Percentiles rank a stretch among this genome's conserved stretches.
Conservation (phyloP, 2,888 invertebrate species). For the Agrochola litura region DNA sequence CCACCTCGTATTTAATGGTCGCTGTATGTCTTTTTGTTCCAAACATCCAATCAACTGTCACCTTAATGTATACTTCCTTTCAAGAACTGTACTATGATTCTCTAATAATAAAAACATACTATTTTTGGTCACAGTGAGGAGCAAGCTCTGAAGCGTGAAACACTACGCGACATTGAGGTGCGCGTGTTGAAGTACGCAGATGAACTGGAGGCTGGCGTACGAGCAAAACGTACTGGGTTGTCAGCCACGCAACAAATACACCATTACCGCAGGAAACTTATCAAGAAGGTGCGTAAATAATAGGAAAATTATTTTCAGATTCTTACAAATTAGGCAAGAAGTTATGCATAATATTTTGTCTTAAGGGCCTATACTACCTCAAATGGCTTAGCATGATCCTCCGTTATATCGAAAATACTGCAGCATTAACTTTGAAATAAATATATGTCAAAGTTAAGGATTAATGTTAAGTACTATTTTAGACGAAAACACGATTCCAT, state of each 20-base stretch:
- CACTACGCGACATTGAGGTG: constrained; percentile 97
- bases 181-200: constrained; percentile 99
- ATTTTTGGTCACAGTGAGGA: constrained; percentile 71
- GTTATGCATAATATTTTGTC: not conserved
- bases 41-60: not conserved
- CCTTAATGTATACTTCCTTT: not conserved
- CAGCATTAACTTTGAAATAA: too few species aligned
- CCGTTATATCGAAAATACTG: too few species aligned
- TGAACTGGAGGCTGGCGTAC: constrained; percentile 96
- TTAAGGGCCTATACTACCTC: too few species aligned
- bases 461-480: too few species aligned
- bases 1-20: too few species aligned
- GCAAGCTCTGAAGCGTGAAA: constrained; percentile 92
- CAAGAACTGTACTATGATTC: not conserved
- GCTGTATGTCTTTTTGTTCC: not conserved
- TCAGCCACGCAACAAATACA: constrained; percentile 95
- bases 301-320: not conserved
- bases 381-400: too few species aligned
- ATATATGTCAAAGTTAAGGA: too few species aligned
- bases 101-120: not conserved
- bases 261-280: constrained; percentile 96
- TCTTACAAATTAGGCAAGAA: not conserved
- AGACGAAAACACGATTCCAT: too few species aligned
- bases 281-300: constrained; percentile 93
- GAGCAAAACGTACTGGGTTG: constrained; percentile 93